Base-by-base conservation (phyloP, 2,113 vertebrate genomes). In the Anoura caudifer region DNA sequence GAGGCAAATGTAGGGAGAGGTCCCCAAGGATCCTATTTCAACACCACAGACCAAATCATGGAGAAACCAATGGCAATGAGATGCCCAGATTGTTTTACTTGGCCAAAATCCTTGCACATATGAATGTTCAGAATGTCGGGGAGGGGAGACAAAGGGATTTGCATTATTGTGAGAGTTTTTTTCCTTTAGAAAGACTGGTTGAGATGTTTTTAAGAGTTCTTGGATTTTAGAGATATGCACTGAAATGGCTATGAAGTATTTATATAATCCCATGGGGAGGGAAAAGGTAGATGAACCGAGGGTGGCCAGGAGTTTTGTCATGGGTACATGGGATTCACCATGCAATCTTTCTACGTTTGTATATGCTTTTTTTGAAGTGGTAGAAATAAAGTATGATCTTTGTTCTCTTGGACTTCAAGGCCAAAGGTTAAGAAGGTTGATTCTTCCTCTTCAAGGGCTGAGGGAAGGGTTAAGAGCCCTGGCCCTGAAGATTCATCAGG, bases 381-480 rank as follows among this genome's bases (percentile, higher is more conserved):
- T 24, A 38, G 43, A 87, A 26, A 83, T 65, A 8, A 95, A 86
- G 13, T 72, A 33, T 17, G 26, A 73, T 26, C 41, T 95, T 90
- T 47, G 43, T 70, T 79, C 73, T 94, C 72, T 79, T 93, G 84
- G 43, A 81, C 70, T 85, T 90, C 28, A 87, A 90, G 84, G 50
- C 54, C 43, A 72, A 70, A 90, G 79, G 69, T 47, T 24, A 84
- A 79, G 33, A 90, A n/a, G n/a, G 45, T 36, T 54, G 67, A 75
- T 47, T 13, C 22, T 67, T 96, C 24, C 31, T 81, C 41, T 52
- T 41, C 63, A 69, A 43, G 70, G 45, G 38, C 16, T 63, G 61
- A 43, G 67, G 77, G 56, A 77, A 45, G 24, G 38, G 90, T 69
- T 81, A 24, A 41, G 79, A 89, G 47, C n/a, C 83, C 45, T 82